Evolutionary conservation across 2,113 vertebrate genomes (phyloP), one percentile per base, ranked within the genome.

Genomic region (Chinchilla lanigera): DNA sequence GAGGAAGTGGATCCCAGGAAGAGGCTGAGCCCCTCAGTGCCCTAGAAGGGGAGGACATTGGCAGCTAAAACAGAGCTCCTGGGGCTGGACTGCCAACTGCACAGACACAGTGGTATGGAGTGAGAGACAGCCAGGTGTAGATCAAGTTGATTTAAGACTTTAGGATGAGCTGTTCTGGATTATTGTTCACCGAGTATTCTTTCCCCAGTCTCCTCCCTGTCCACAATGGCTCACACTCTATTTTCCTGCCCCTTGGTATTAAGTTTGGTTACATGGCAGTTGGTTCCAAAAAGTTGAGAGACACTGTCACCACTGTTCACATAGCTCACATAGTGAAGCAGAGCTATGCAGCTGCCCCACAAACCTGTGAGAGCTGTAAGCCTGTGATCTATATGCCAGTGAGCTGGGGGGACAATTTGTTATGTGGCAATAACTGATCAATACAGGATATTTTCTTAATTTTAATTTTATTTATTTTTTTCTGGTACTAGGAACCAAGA

Each of bases 51-150:
- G 13, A 75, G 20, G 1, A 5, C 6, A 26, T 0, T 41, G 22
- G 13, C 19, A 19, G 47, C 56, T 30, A 41, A 50, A 52, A 47
- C 1, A 30, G 20, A 16, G 5, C 7, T 58, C 50, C 71, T 10
- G 26, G 67, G 30, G 24, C 41, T 50, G 30, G 35, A 56, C 44
- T 7, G 0, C 20, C 17, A 65, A 14, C 67, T 28, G 50, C 11
- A 26, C 4, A 0, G 19, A 16, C 44, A n/a, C 14, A 22, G 20
- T 13, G 17, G 13, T 5, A 1, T 77, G 8, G 44, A 14, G 5
- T 75, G 22, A 78, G 9, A 63, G 50, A 17, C 12, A 5, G 33
- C 41, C 33, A 33, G 17, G 63, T 22, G 54, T 17, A 71, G 19
- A 41, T 35, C 11, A 35, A 52, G 44, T 4, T 28, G 33, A 81